Percentiles rank a stretch among this genome's conserved stretches.
These are phyloP conservation scores for Zalophus californianus DNA, from an alignment of 2,797 vertebrate species.

Conservation along the genomic window DNA sequence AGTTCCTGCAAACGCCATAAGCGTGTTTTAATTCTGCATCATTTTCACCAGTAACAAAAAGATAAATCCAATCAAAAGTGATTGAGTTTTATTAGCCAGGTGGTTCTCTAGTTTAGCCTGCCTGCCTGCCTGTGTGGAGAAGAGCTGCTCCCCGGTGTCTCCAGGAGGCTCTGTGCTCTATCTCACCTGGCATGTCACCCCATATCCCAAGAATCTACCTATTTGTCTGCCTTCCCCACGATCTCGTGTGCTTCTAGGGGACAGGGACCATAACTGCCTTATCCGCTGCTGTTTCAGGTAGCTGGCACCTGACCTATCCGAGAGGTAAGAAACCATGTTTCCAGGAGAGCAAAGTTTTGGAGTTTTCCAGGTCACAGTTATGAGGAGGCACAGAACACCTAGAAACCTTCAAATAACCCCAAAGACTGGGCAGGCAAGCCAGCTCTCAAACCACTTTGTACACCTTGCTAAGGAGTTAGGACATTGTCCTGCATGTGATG, in stretches of 20 bases:
- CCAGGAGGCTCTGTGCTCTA: not conserved
- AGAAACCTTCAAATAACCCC: not conserved
- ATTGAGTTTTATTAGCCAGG: not conserved
- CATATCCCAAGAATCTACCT: not conserved
- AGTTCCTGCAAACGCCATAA: not conserved
- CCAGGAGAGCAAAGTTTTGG: not conserved
- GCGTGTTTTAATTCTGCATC: not conserved
- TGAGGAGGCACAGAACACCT: too few relatives aligned
- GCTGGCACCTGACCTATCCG: not conserved
- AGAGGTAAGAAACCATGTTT: not conserved
- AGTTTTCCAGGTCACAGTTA: not conserved
- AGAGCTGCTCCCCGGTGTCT: not conserved
- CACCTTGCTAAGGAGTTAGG: too few relatives aligned
- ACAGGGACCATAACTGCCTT: not conserved
- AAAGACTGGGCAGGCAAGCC: not conserved
- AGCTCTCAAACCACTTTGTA: accelerated
- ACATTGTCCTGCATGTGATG: not conserved
- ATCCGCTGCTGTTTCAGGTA: not conserved
- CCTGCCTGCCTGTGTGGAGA: not conserved
- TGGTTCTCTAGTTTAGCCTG: not conserved
- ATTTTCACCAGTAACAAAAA: not conserved
- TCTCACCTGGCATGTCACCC: not conserved
- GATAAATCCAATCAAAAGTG: slow-evolving; percentile 1
- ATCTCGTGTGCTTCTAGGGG: not conserved
- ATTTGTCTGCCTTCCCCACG: accelerated